Evolutionary conservation across 2,797 vertebrate species (phyloP), one percentile per base, ranked within the genome.

Genomic region (Rhinogobio ventralis): DNA sequence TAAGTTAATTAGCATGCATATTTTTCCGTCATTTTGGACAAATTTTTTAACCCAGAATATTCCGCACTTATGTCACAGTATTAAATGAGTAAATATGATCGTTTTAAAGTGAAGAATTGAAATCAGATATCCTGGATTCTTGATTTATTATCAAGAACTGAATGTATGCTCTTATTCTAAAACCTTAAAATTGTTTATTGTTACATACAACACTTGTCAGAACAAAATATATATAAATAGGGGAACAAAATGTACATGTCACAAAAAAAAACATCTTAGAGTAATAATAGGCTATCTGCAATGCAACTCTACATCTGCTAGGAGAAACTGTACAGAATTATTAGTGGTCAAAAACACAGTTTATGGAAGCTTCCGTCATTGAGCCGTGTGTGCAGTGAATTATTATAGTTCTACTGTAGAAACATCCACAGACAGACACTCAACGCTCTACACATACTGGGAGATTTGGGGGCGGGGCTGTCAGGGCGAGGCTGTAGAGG

Each of bases 221-320:
- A 94, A 92, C 92, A 94, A 94, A 93, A 86, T 93, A 76, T 49
- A 66, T 95, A 96, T 94, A 94, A 94, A 95, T 94, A 95, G 86
- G 86, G 86, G 93, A 94, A 95, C 83, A 72, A 83, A 95, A 93
- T 93, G 49, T 94, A 93, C 93, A 90, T 89, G 49, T 88, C 87
- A 88, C 93, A 88, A 91, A 88, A 89, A 87, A 42, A 86, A 85
- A 84, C 49, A 15, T 39, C 20, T 86, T 5, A 83, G 87, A 90
- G 83, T 90, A 28, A 66, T 79, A 89, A 91, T 91, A 90, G 84
- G 88, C 85, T 85, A 79, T 91, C 88, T 90, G 75, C 46, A 90
- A 91, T 88, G 88, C 90, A 88, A 64, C 60, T 62, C 25, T 64
- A 64, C 62, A 17, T 64, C 14, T 17, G 62, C 62, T 17, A 30